Conservation (phyloP, 1,140 invertebrate genomes). For the Panonychus citri region DNA sequence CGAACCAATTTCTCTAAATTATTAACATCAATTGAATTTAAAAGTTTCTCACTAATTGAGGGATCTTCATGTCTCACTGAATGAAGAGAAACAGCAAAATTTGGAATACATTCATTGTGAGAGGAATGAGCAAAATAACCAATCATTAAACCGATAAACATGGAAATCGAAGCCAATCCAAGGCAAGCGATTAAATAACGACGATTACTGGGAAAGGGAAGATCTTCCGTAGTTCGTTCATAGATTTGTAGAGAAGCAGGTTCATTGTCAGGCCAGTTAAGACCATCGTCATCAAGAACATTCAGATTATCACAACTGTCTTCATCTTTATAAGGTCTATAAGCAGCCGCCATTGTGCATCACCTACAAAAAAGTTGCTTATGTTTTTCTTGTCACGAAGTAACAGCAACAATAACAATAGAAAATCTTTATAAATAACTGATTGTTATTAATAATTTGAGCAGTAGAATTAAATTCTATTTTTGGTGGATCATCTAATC, state of each 20-base stretch:
- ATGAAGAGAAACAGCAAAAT: slow-evolving; percentile 12
- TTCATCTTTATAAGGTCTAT: slow-evolving; percentile 15
- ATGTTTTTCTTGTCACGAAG: too few relatives aligned
- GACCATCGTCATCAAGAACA: slow-evolving; percentile 10
- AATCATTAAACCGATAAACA: slow-evolving; percentile 13
- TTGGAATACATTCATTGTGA: slow-evolving; percentile 13
- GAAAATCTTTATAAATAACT: too few relatives aligned
- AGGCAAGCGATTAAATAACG: slow-evolving; percentile 10
- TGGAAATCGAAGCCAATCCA: slow-evolving; percentile 7
- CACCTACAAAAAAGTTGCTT: not conserved
- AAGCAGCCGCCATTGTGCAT: slow-evolving; percentile 16
- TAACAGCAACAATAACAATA: too few relatives aligned
- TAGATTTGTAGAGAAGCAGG: slow-evolving; percentile 16
- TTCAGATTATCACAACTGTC: slow-evolving; percentile 7
- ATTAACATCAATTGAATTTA: slow-evolving; percentile 10
- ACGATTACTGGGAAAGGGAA: slow-evolving; percentile 10
- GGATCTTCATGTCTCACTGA: slow-evolving; percentile 14
- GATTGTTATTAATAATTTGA: too few relatives aligned
- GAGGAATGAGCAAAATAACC: slow-evolving; percentile 16
- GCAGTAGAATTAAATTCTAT: too few relatives aligned
- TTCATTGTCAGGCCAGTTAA: slow-evolving; percentile 15
- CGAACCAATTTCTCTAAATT: slow-evolving; percentile 11
- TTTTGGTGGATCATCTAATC: too few relatives aligned
- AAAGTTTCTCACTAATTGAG: slow-evolving; percentile 13
- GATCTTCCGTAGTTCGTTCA: slow-evolving; percentile 17